Evolutionary conservation across 2,113 vertebrate genomes (phyloP), one percentile per base, ranked within the genome.

Genomic region (Ellobius talpinus): DNA sequence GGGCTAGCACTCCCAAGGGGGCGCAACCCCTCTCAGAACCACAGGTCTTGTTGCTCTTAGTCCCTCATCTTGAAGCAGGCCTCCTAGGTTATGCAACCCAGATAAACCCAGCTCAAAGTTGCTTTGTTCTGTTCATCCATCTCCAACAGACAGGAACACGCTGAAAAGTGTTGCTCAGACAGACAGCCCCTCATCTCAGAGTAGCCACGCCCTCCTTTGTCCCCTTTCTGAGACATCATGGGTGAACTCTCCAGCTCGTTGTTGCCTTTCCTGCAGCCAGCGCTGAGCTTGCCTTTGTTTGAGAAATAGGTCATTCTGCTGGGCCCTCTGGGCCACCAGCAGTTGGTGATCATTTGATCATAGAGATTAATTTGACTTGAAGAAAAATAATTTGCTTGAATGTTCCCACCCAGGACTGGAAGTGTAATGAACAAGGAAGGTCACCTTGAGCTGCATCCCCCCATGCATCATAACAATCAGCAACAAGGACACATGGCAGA

Each of bases 151-250:
- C 12, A 42, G 1, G 3, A 39, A 45, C 19, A 36, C 29, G 1
- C 19, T 19, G 42, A 23, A 58, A 1, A 16, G 3, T 12, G 5
- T 58, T 4, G 29, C 29, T 2, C 39, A 66, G 61, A 36, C 63
- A 12, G 29, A 47, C 42, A 58, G 31, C 45, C 73, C 21, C 36
- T 12, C 42, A 9, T 26, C 39, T 29, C 39, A 61, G 42, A 10
- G 29, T 23, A 4, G 7, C 0, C 2, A 4, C 2, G 7, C 0
- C 0, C 4, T 39, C 36, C 26, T 55, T 23, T 31, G 12, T 1
- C 26, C 33, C 26, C 19, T n/a, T 3, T 29, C 42, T 31, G 39
- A 42, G 39, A 73, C 7, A 29, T 7, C 36, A 58, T 31, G 63
- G 23, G 36, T 33, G 61, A 7, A 31, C 70, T 7, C 3, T 10